Conservation (phyloP, 2,888 invertebrate species). For the Mythimna pallens region DNA sequence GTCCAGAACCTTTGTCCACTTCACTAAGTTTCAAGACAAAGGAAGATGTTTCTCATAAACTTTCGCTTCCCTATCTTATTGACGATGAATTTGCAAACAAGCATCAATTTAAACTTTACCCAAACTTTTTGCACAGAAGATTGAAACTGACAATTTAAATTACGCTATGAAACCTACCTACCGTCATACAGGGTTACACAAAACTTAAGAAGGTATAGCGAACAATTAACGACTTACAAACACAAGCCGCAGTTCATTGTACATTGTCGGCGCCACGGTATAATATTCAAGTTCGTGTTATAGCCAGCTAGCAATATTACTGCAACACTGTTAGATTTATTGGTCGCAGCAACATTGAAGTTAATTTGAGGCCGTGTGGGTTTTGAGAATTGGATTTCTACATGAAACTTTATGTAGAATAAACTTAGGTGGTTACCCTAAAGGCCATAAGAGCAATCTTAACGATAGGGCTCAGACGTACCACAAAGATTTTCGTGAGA, state of each 20-base stretch:
- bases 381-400: constrained; percentile 32
- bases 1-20: background rate
- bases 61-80: constrained; percentile 33
- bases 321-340: constrained; percentile 66
- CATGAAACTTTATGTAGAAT: background rate
- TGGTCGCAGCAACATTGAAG: constrained; percentile 43
- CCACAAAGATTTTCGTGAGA: background rate
- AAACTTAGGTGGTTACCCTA: background rate
- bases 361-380: constrained; percentile 36
- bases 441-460: background rate
- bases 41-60: constrained; percentile 18
- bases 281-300: constrained; percentile 43
- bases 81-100: constrained; percentile 43
- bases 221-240: constrained; percentile 57
- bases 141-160: constrained; percentile 38
- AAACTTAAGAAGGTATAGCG: constrained; percentile 45
- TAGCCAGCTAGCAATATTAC: constrained; percentile 59
- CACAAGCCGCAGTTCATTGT: constrained; percentile 40
- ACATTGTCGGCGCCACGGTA: constrained; percentile 59
- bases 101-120: constrained; percentile 52
- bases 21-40: constrained; percentile 13
- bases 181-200: constrained; percentile 31
- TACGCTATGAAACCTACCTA: constrained; percentile 23
- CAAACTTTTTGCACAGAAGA: constrained; percentile 25
- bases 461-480: no score